A percentile compares a stretch with the other conserved stretches of the same genome.
These are phyloP conservation scores for Sapajus apella DNA, from an alignment of 2,113 vertebrate genomes.

Conservation along the genomic window DNA sequence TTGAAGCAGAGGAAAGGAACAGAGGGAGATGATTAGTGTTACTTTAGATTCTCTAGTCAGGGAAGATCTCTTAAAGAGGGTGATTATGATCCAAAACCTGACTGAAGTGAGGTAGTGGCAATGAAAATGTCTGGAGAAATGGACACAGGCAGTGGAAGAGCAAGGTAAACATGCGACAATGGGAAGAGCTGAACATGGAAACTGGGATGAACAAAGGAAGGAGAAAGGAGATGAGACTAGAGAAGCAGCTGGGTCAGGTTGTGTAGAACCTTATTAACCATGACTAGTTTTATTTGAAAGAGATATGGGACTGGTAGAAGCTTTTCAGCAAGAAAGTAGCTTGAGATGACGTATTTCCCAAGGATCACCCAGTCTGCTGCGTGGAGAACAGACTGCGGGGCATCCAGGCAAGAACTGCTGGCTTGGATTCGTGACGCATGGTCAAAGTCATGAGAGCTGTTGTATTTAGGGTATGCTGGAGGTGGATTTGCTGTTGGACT, in stretches of 20 bases:
- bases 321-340: neutral
- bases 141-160: neutral
- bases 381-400: neutral
- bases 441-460: fast-evolving
- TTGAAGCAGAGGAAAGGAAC: neutral
- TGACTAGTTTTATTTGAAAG: neutral
- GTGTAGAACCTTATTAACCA: neutral
- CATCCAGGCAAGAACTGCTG: neutral
- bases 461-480: neutral
- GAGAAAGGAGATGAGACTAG: neutral
- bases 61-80: neutral
- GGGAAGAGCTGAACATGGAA: neutral
- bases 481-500: neutral
- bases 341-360: neutral
- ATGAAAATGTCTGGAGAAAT: neutral
- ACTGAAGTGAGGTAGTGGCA: neutral
- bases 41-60: neutral
- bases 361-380: neutral
- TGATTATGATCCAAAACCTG: neutral
- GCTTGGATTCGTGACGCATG: neutral
- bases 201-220: no score
- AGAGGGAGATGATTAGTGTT: neutral
- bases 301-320: neutral
- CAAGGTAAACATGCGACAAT: neutral
- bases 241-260: neutral